Evolutionary conservation across 2,797 vertebrate genomes (phyloP).

Genomic region (Gadopsis bispinosus): DNA sequence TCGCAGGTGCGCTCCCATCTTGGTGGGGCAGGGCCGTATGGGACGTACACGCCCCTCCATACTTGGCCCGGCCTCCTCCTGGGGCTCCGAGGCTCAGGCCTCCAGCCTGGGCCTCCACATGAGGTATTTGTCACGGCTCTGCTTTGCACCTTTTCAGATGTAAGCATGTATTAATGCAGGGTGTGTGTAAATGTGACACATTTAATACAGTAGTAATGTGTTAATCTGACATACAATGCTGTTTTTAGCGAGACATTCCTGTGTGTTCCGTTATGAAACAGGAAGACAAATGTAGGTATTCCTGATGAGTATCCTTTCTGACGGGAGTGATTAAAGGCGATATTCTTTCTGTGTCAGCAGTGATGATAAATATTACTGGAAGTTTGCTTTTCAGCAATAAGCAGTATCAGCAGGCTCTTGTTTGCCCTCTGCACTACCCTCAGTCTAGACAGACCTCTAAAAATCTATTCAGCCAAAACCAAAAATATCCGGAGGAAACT

Average conservation of each 20-base stretch:
- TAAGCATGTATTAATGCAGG: not conserved
- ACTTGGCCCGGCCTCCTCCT: too few relatives aligned
- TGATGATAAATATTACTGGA: slow-evolving; percentile 39
- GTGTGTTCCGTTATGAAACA: not conserved
- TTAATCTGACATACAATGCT: not conserved
- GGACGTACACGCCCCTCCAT: too few relatives aligned
- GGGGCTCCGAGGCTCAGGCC: too few relatives aligned
- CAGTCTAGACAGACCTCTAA: slow-evolving; percentile 52
- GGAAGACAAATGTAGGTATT: not conserved
- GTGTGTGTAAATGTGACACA: not conserved
- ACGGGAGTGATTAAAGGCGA: slow-evolving; percentile 26
- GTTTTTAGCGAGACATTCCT: not conserved
- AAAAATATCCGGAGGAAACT: slow-evolving; percentile 32
- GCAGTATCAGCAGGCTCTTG: slow-evolving; percentile 10
- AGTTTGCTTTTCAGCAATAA: slow-evolving; percentile 34
- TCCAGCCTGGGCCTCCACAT: too few relatives aligned
- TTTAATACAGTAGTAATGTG: not conserved
- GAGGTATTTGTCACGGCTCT: not conserved
- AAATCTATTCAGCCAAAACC: slow-evolving; percentile 30
- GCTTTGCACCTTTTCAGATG: not conserved
- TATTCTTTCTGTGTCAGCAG: slow-evolving; percentile 20
- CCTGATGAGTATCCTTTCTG: slow-evolving; percentile 10
- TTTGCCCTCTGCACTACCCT: slow-evolving; percentile 40
- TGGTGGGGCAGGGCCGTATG: too few relatives aligned
- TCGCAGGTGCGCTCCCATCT: too few relatives aligned